Evolutionary conservation across 2,797 vertebrate genomes (phyloP), one percentile per base, ranked within the genome.

Genomic region (Galago senegalensis): DNA sequence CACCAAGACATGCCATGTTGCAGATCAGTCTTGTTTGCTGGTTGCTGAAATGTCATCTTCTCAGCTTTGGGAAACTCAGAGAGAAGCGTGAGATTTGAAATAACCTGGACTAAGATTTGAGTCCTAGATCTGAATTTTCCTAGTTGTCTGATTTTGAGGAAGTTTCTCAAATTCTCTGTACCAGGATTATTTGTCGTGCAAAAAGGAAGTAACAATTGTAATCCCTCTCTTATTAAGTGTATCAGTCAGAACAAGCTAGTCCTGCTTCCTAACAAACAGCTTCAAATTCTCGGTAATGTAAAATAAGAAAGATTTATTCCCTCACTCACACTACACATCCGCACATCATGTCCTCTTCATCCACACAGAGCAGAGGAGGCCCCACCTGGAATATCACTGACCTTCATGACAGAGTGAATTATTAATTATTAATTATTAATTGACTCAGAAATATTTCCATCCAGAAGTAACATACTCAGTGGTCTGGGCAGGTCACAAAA

Each of bases 241-340:
- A 72, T 97, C 23, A 21, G 60, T 90, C 69, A 95, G 76, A 17
- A 73, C 6, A 79, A 49, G 29, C 13, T 61, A 72, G 20, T 63
- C 63, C 60, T 79, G 85, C 89, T 87, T 85, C 1, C 0, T 81
- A 97, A 93, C 89, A 95, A 94, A 89, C 5, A 61, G 29, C 11
- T 76, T 87, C 58, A 88, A 69, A 75, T 29, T 80, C 23, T 37
- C 58, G 40, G 81, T 63, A 21, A 25, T 69, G 79, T 73, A 65
- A 70, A 93, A 67, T 63, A 63, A 87, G 43, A 76, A 27, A 4
- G 23, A 72, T 75, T 37, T 63, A 25, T 63, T 76, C 29, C 2
- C n/a, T 60, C 37, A 10, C 34, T 49, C n/a, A 83, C 17, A n/a
- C 20, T 43, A 27, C 40, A 58, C 73, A 14, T 34, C 86, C 69